phyloP scores from a whole-genome alignment of 2,113 vertebrate genomes.

The Vireo altiloquus region DNA sequence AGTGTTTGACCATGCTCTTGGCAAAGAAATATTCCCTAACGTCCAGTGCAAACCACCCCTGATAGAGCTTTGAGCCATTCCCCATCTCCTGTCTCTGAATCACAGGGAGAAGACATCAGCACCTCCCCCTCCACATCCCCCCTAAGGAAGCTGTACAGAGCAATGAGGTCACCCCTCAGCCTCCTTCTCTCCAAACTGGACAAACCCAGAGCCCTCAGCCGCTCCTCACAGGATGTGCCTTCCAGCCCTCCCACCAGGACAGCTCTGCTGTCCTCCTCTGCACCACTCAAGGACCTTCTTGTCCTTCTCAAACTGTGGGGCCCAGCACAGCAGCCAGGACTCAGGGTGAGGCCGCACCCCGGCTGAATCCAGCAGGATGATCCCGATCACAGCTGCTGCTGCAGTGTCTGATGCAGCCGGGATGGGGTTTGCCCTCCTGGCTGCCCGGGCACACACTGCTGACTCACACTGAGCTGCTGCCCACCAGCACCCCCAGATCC shows the following conservation, averaged over 20 bases:
- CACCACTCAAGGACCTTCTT: neutral
- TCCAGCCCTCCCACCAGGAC: neutral
- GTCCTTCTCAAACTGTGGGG: neutral
- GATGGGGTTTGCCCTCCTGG: neutral
- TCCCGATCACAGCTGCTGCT: fast-evolving
- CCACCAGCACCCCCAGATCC: fast-evolving
- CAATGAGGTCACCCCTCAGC: neutral
- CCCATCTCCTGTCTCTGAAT: fast-evolving
- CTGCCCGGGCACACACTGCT: neutral
- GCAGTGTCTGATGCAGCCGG: neutral
- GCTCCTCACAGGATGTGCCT: neutral
- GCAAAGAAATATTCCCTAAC: neutral
- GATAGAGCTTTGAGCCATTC: fast-evolving
- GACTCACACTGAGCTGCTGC: neutral
- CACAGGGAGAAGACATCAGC: neutral
- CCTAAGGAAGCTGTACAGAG: neutral
- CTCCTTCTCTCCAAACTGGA: neutral
- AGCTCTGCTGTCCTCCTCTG: neutral
- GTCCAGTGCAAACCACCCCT: neutral
- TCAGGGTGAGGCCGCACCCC: fast-evolving
- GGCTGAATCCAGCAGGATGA: fast-evolving
- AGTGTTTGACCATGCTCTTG: neutral
- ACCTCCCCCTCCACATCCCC: neutral
- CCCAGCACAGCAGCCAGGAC: neutral
- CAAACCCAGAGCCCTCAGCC: neutral